Conservation (phyloP, 2,888 invertebrate genomes). For the Apodemia mormo region DNA sequence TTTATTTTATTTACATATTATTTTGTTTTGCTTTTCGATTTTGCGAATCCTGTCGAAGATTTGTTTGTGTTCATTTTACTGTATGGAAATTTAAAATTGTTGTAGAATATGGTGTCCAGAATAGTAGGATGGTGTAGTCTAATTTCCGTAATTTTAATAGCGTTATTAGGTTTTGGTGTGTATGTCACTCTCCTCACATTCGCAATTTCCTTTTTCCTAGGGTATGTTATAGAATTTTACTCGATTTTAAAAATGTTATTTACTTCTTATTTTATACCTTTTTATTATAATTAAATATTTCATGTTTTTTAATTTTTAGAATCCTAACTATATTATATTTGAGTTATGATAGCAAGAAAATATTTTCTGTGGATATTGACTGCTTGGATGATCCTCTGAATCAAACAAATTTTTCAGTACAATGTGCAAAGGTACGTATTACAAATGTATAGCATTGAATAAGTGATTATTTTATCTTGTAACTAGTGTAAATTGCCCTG, state of each 20-base stretch:
- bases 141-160: slow-evolving; percentile 63
- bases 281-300: neutral
- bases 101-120: slow-evolving; percentile 54
- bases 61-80: neutral
- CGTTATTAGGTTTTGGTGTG: slow-evolving; percentile 66
- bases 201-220: slow-evolving; percentile 64
- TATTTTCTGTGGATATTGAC: slow-evolving; percentile 66
- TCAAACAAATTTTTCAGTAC: slow-evolving; percentile 66
- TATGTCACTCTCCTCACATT: slow-evolving; percentile 65
- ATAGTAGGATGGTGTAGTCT: slow-evolving; percentile 67
- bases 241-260: neutral
- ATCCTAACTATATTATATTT: slow-evolving; percentile 64
- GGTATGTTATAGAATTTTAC: slow-evolving; percentile 53
- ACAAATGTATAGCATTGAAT: neutral
- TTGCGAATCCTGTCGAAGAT: neutral
- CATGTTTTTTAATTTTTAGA: slow-evolving; percentile 47
- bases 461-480: neutral
- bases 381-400: slow-evolving; percentile 74
- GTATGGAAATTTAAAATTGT: neutral
- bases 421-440: slow-evolving; percentile 57
- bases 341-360: slow-evolving; percentile 63
- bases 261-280: too few relatives aligned
- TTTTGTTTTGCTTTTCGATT: neutral
- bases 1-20: neutral
- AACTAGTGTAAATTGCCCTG: too few relatives aligned